Base-by-base conservation (phyloP, 2,113 vertebrate species). In the Takifugu flavidus region DNA sequence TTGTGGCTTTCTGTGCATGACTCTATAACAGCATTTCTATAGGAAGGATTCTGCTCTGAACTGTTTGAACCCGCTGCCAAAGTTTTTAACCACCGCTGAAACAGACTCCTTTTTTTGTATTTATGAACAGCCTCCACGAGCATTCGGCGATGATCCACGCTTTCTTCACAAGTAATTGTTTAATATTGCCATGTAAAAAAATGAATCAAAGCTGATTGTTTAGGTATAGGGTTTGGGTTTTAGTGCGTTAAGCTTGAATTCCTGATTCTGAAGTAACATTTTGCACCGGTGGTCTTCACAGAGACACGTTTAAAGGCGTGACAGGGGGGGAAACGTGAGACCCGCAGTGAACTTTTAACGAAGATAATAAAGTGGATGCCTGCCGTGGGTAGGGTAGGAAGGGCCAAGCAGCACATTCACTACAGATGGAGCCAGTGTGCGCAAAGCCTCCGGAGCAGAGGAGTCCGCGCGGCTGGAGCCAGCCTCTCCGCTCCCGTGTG, bases 371-470 rank as follows among this genome's bases (percentile, higher is more conserved):
- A 73, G 6, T 66, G 75, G 71, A 68, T 61, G 56, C 68, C 74
- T 62, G 72, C 67, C 43, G 71, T 69, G 73, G 20, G 20, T 20
- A 20, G 20, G 20, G 27, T 53, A 56, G 78, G 65, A 70, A 71
- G 72, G 67, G 49, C 64, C 28, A 68, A 64, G 70, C 67, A 75
- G 60, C 79, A 65, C 65, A 72, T 79, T 65, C 54, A 53, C 56
- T 69, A 61, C 82, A 81, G 68, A 83, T 75, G 80, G 75, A 82
- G 77, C 67, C 72, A 67, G 57, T 70, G 70, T 74, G 82, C 58
- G 34, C 34, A 39, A 14, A 81, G 70, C 15, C 3, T 67, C 62
- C 59, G 64, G 78, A 50, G 78, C 65, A 77, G 75, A 77, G 44
- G 76, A 49, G 53, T 77, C 72, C 68, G 77, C 55, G 59, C 69